Conservation (phyloP, 2,888 invertebrate species). For the Caenorhabditis macrosperma region DNA sequence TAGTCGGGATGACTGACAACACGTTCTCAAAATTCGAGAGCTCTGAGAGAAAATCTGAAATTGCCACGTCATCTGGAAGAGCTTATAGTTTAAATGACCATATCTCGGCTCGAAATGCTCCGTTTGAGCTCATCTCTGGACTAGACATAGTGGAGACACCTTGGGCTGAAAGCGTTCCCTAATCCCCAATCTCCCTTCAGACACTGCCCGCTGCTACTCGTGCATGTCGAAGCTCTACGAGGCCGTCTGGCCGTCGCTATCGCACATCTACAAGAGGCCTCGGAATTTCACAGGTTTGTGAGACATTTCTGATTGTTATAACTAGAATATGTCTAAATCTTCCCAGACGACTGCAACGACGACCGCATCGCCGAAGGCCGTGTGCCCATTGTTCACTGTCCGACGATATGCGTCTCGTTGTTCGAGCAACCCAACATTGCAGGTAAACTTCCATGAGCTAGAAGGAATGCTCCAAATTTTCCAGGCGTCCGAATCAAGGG, state of each 20-base stretch:
- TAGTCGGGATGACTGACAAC: too few species aligned
- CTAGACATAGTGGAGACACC: too few species aligned
- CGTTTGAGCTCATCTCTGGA: too few species aligned
- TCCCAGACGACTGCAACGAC: slow-evolving; percentile 67
- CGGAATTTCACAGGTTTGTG: slow-evolving; percentile 78
- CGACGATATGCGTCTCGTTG: slow-evolving; percentile 77
- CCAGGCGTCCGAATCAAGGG: slow-evolving; percentile 76
- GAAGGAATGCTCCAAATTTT: slow-evolving; percentile 9
- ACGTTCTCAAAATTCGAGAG: too few species aligned
- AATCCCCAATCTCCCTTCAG: slow-evolving; percentile 63
- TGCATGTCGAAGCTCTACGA: slow-evolving; percentile 80
- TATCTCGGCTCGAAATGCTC: too few species aligned
- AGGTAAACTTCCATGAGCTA: slow-evolving; percentile 69
- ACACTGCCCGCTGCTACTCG: slow-evolving; percentile 78
- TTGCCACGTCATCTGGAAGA: too few species aligned
- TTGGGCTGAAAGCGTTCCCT: too few species aligned
- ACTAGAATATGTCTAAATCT: not conserved
- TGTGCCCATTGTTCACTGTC: slow-evolving; percentile 73
- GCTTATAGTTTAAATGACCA: too few species aligned
- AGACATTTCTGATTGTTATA: not conserved
- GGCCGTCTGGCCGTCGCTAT: slow-evolving; percentile 74
- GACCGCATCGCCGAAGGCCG: slow-evolving; percentile 56
- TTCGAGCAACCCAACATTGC: slow-evolving; percentile 77
- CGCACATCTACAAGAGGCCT: slow-evolving; percentile 74
- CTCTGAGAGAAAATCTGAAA: too few species aligned